Base-by-base conservation (phyloP, 2,888 invertebrate species). In the Cerastoderma edule region DNA sequence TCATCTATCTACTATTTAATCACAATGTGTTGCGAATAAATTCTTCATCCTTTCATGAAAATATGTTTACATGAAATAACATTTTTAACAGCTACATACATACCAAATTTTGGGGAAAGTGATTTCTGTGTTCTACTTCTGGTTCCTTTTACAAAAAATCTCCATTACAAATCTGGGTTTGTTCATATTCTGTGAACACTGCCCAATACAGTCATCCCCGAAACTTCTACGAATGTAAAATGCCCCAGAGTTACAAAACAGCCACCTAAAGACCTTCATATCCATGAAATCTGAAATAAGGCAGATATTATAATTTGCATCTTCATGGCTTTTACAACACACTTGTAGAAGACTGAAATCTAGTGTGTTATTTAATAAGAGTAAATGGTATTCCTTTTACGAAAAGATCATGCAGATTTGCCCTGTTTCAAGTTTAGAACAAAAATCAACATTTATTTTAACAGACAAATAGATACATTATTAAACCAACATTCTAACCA, bases 161-260 rank as follows among this genome's bases (percentile, higher is more conserved):
- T 24, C 92, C 92, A 83, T 94, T 92, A 66, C 89, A 86, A 48
- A 93, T 87, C 19, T 98, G 94, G 0, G 96, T 95, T 79, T 96
- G 95, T 60, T 99, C 96, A 92, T 99, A 99, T 90, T 98, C 96
- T 50, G 96, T 95, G 91, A 99, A 96, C n/a, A 98, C 95, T 64
- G 96, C 96, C 94, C 98, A 97, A 93, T 99, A 99, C n/a, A 99
- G 89, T 98, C 97, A 74, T 96, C 95, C 57, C 95, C 95, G 90
- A 98, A 96, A 39, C 96, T 89, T n/a, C 99, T 95, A 0, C 98
- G 95, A 94, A 99, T 98, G 93, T 97, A 99, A 93, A 98, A 99
- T 0, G 99, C 99, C 50, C 99, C 97, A 1, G 97, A 97, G 91
- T 97, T 96, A 32, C 99, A 94, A 86, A 99, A 94, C 81, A 97